Evolutionary conservation across 30 jellyfish, hydroid and myxozoan species (phyloP).

Genomic region (Hydra vulgaris): DNA sequence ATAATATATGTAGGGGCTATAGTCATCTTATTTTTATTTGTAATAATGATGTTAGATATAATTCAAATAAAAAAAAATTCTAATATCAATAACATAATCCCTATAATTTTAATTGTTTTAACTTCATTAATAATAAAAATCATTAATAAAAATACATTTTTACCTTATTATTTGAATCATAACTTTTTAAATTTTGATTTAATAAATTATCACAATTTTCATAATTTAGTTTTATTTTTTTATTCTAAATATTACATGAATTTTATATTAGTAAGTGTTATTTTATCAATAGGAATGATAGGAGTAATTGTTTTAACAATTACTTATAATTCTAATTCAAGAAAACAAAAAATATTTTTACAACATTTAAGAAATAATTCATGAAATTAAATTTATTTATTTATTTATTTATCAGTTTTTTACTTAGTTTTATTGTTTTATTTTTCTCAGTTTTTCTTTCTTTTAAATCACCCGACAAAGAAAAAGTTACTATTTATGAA

Average conservation of each 20-base stretch:
- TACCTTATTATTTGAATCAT: neutral
- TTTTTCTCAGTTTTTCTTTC: neutral
- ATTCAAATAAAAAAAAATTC: too few species aligned
- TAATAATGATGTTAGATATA: neutral
- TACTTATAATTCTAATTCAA: too few species aligned
- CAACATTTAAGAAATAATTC: neutral
- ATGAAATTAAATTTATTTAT: neutral
- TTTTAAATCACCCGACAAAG: constrained; percentile 8
- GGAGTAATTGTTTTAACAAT: too few species aligned
- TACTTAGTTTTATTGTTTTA: neutral
- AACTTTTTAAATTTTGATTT: neutral
- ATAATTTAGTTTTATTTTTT: too few species aligned
- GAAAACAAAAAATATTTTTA: neutral
- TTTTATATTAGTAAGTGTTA: too few species aligned
- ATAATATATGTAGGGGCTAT: neutral
- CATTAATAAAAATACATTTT: neutral
- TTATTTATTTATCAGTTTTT: neutral
- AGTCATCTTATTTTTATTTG: neutral
- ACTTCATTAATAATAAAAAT: too few species aligned
- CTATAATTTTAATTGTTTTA: too few species aligned
- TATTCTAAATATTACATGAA: too few species aligned
- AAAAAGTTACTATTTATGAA: constrained; percentile 31
- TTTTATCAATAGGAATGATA: too few species aligned
- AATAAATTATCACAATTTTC: neutral
- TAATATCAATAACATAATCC: neutral